Conservation (phyloP, 2,113 vertebrate species). For the Grantiella picta region DNA sequence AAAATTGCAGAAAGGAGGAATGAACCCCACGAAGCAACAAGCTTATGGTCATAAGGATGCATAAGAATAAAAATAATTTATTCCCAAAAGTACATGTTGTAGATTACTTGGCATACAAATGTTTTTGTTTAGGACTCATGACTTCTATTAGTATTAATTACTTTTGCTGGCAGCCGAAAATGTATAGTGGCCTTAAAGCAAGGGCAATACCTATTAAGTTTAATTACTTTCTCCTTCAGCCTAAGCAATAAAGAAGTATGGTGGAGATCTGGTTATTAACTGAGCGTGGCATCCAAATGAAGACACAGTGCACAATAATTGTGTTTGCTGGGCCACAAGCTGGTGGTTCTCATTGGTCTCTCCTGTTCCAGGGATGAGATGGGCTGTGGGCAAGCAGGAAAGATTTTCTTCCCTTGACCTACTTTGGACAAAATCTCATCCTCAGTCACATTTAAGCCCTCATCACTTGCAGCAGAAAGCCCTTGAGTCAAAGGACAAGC, state of each 20-base stretch:
- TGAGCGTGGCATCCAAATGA: constrained; percentile 60
- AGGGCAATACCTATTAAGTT: constrained; percentile 62
- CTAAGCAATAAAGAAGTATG: constrained; percentile 53
- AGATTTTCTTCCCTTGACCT: constrained; percentile 5
- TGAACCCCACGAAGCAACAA: neutral
- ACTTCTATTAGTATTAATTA: constrained; percentile 60
- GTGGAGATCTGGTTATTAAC: constrained; percentile 54
- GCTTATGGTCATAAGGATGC: neutral
- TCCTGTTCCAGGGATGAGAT: neutral
- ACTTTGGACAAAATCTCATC: neutral
- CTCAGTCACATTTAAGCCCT: neutral
- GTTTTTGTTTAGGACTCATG: constrained; percentile 42
- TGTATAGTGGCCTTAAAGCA: constrained; percentile 42
- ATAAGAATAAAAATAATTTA: neutral
- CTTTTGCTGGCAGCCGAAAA: constrained; percentile 18
- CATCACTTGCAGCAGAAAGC: neutral
- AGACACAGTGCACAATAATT: constrained; percentile 50
- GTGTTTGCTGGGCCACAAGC: constrained; percentile 9
- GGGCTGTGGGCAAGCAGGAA: neutral
- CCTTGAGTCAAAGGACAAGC: neutral
- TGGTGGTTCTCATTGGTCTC: neutral
- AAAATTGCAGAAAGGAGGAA: neutral
- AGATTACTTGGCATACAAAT: neutral
- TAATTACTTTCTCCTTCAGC: constrained; percentile 65
- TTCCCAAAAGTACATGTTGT: neutral